These are phyloP conservation scores for Cydia splendana DNA, from an alignment of 1,140 invertebrate species.

Conservation along the genomic window DNA sequence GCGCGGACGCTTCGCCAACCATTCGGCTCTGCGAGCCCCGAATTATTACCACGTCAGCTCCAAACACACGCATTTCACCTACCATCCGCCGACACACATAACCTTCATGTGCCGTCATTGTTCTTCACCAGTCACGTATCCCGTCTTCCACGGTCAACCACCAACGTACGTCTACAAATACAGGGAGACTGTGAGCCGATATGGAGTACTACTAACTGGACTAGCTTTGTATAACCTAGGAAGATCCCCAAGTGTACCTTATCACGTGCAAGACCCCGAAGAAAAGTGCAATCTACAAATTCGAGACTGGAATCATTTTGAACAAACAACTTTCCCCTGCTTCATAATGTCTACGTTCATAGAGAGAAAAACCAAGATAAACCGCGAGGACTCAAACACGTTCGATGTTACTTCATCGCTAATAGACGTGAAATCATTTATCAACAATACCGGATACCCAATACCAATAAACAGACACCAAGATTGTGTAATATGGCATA, in stretches of 20 bases:
- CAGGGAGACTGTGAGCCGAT: constrained; percentile 60
- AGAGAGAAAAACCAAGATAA: constrained; percentile 44
- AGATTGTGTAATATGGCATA: constrained; percentile 69
- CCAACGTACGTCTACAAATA: constrained; percentile 69
- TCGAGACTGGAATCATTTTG: constrained; percentile 55
- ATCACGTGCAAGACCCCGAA: constrained; percentile 46
- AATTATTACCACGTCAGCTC: constrained; percentile 52
- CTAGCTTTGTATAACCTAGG: constrained; percentile 69
- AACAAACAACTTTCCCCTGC: constrained; percentile 61
- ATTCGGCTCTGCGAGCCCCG: not conserved
- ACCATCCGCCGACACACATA: constrained; percentile 64
- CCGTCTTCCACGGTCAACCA: constrained; percentile 62
- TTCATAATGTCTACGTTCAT: constrained; percentile 68
- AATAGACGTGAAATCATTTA: constrained; percentile 58
- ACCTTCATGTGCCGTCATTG: constrained; percentile 63
- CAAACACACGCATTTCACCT: constrained; percentile 63
- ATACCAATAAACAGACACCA: constrained; percentile 59
- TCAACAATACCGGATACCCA: constrained; percentile 47
- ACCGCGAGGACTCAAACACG: constrained; percentile 39
- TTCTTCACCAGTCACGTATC: constrained; percentile 53
- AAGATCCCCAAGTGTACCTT: constrained; percentile 52
- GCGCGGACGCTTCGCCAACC: constrained; percentile 48
- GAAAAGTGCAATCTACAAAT: constrained; percentile 69
- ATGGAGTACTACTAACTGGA: constrained; percentile 58
- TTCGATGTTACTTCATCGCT: constrained; percentile 60